Evolutionary conservation across 2,888 invertebrate genomes (phyloP).

Genomic region (Nesidiocoris tenuis): DNA sequence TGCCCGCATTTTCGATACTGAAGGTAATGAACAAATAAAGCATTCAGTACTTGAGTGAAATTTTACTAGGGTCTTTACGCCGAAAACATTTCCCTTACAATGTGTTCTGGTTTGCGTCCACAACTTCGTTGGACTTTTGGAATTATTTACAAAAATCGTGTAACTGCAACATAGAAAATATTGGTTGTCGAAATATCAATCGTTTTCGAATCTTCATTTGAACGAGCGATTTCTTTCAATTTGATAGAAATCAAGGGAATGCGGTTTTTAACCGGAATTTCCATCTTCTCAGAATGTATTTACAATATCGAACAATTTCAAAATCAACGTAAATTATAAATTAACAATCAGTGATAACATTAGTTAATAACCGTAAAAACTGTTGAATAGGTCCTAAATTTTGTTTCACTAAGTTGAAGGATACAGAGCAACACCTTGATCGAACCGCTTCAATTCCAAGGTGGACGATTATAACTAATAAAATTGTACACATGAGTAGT

Average conservation of each 20-base stretch:
- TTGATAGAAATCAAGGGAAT: not conserved
- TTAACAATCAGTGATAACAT: constrained; percentile 36
- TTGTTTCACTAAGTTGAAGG: constrained; percentile 18
- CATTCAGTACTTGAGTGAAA: not conserved
- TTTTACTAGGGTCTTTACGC: not conserved
- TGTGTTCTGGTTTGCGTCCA: not conserved
- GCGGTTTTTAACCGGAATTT: not conserved
- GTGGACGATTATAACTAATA: constrained; percentile 11
- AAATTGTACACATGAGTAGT: constrained; percentile 38
- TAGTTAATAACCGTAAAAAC: constrained; percentile 20
- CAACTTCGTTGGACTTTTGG: not conserved
- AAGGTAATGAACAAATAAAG: too few relatives aligned
- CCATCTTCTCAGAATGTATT: not conserved
- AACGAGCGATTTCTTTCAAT: not conserved
- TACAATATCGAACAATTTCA: constrained; percentile 22
- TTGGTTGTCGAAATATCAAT: not conserved
- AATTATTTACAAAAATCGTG: not conserved
- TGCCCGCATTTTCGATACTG: too few relatives aligned
- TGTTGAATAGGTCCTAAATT: constrained; percentile 8
- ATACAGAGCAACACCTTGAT: constrained; percentile 15
- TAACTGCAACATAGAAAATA: not conserved
- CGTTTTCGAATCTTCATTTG: not conserved
- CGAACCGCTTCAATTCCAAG: constrained; percentile 20
- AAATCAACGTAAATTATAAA: constrained; percentile 27
- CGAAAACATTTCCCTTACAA: not conserved